A percentile compares a stretch with the other conserved stretches of the same genome.
Evolutionary conservation across 1,140 invertebrate species (phyloP).

Genomic region (Dryas iulia): DNA sequence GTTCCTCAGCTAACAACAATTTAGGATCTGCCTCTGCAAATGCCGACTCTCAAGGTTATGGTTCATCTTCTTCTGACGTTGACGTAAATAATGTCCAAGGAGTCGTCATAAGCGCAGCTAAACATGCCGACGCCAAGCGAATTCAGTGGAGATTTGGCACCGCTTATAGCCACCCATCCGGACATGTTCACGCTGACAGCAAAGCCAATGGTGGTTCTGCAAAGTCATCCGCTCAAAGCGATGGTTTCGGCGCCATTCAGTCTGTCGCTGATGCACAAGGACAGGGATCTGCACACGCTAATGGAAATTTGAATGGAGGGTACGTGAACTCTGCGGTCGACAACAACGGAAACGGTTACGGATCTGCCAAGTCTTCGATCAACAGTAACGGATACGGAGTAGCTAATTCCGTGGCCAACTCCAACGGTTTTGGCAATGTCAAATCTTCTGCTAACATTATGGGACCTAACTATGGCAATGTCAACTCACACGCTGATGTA

Average conservation of each 20-base stretch:
- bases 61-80: slow-evolving; percentile 48
- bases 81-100: slow-evolving; percentile 38
- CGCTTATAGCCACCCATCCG: slow-evolving; percentile 39
- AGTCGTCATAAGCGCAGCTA: slow-evolving; percentile 35
- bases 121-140: slow-evolving; percentile 34
- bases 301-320: slow-evolving; percentile 42
- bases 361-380: slow-evolving; percentile 46
- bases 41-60: slow-evolving; percentile 45
- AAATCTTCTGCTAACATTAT: slow-evolving; percentile 29
- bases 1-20: slow-evolving; percentile 47
- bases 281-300: slow-evolving; percentile 45
- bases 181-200: slow-evolving; percentile 37
- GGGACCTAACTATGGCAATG: slow-evolving; percentile 33
- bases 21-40: slow-evolving; percentile 37
- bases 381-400: slow-evolving; percentile 44
- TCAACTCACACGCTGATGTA: slow-evolving; percentile 29
- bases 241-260: slow-evolving; percentile 40
- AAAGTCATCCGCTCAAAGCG: slow-evolving; percentile 31
- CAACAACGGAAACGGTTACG: slow-evolving; percentile 37
- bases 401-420: slow-evolving; percentile 39
- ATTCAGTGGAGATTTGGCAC: slow-evolving; percentile 61
- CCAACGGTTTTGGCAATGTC: slow-evolving; percentile 24
- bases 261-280: slow-evolving; percentile 49
- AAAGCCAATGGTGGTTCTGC: slow-evolving; percentile 35
- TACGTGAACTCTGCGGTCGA: slow-evolving; percentile 46